Conservation (phyloP, 2,797 vertebrate species). For the Oreochromis mossambicus region DNA sequence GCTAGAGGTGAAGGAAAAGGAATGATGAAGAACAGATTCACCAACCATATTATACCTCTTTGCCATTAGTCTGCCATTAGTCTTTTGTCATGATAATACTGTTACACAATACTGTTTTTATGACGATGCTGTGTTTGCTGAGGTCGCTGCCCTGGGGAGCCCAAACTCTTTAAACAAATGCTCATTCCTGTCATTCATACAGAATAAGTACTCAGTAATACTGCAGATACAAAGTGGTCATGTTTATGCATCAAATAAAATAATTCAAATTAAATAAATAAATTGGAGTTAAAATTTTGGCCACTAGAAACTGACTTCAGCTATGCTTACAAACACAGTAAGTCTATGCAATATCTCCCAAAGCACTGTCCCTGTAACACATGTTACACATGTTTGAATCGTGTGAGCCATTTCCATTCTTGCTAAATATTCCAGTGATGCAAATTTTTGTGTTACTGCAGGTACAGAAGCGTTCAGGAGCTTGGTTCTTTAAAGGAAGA, state of each 20-base stretch:
- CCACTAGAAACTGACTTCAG: neutral
- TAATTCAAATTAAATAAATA: neutral
- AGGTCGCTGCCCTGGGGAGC: neutral
- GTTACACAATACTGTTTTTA: neutral
- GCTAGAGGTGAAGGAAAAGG: slow-evolving; percentile 82
- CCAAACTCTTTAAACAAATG: slow-evolving; percentile 33
- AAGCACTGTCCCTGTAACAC: neutral
- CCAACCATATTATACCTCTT: neutral
- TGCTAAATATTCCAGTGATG: neutral
- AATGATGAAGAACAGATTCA: neutral
- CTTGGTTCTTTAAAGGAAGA: slow-evolving; percentile 95
- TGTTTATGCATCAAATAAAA: neutral
- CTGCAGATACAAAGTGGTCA: neutral
- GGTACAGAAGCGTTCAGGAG: slow-evolving; percentile 93
- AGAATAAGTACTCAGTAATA: neutral
- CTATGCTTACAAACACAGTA: neutral
- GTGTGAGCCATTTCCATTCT: neutral
- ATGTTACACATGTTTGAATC: neutral
- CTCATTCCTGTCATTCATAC: slow-evolving; percentile 29
- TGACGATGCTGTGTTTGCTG: neutral
- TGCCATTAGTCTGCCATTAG: neutral
- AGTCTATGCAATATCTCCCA: neutral
- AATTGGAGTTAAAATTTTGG: neutral
- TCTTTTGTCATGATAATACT: neutral
- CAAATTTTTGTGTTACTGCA: slow-evolving; percentile 35